Evolutionary conservation across 2,888 invertebrate species (phyloP).

Genomic region (Horisme vitalbata): DNA sequence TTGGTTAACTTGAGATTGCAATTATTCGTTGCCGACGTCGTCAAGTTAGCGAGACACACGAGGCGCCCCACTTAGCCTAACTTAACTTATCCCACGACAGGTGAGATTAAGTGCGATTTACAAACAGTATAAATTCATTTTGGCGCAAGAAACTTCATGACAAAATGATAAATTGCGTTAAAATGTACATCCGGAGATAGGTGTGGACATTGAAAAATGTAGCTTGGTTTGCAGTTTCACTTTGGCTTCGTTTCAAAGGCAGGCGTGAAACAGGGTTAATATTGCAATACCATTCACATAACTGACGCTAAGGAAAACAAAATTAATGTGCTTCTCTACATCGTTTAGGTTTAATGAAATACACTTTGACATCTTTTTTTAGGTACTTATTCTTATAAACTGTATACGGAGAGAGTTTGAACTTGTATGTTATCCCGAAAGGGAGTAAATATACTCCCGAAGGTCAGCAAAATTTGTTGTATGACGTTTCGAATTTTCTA

Average conservation of each 20-base stretch:
- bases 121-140: constrained; percentile 40
- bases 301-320: no score
- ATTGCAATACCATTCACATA: constrained; percentile 7
- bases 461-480: no score
- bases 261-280: constrained; percentile 15
- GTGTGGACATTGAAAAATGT: constrained; percentile 35
- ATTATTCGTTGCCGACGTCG: constrained; percentile 46
- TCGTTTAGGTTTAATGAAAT: background rate
- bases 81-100: constrained; percentile 45
- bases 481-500: no score
- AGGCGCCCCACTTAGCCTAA: constrained; percentile 47
- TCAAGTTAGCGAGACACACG: constrained; percentile 51
- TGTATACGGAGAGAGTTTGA: no score
- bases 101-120: constrained; percentile 50
- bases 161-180: constrained; percentile 34
- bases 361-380: no score
- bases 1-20: constrained; percentile 50
- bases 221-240: constrained; percentile 18
- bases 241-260: constrained; percentile 24
- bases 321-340: background rate
- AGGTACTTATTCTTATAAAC: no score
- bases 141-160: constrained; percentile 32
- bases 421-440: no score
- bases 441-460: no score
- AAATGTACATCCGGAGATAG: constrained; percentile 27